Evolutionary conservation across 1,140 invertebrate species (phyloP), one percentile per base, ranked within the genome.

Genomic region (Cheumatopsyche charites): DNA sequence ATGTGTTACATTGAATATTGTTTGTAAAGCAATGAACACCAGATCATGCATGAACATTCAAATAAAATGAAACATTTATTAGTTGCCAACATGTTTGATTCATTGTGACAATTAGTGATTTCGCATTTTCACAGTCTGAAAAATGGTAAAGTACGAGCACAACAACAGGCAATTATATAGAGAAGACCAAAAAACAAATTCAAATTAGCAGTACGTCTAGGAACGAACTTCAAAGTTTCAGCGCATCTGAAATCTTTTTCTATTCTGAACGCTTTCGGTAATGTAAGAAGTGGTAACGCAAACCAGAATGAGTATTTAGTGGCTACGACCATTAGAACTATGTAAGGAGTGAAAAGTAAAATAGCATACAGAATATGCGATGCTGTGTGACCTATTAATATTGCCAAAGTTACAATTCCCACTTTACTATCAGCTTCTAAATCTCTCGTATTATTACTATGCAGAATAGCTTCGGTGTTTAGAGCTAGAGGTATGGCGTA

Each of bases 381-480:
- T 67, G 92, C 91, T 45, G 92, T 94, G 77, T 90, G 90, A 13
- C 96, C 96, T 76, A 98, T 91, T n/a, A 97, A 81, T 78, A 98
- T 97, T 7, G 96, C 95, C 74, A 98, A 81, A 5, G 96, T 98
- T 0, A 98, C 92, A 73, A 96, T 95, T 45, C 94, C 94, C 69
- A 92, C 94, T 78, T 88, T 88, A 62, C 88, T 89, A 79, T 97
- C 95, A 73, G 87, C 90, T 71, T 94, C 93, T 75, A 94, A 87
- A 83, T 98, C 95, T 73, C 95, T 87, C 0, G 94, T 95, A 80
- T 98, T 98, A 77, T 98, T 98, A 77, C 93, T 94, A 80, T 98
- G 96, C 55, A 98, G 84, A 77, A 98, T 97, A 23, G 95, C 95
- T 81, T 97, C 96, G 9, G 95, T 96, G 77, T 97, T 98, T 0